Evolutionary conservation across 2,113 vertebrate genomes (phyloP).

Genomic region (Pipa parva): DNA sequence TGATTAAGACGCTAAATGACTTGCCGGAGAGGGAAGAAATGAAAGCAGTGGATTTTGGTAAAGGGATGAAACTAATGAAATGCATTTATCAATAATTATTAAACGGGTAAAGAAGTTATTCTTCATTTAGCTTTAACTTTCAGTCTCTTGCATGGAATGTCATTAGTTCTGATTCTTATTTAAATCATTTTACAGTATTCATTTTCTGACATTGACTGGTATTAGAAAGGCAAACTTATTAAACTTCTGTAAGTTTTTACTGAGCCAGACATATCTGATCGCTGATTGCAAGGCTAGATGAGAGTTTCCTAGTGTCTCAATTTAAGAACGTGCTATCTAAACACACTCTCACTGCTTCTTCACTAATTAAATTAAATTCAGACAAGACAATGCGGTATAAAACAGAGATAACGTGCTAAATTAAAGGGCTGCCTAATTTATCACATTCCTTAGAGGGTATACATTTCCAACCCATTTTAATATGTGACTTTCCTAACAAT

Average conservation of each 20-base stretch:
- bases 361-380: neutral
- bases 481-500: neutral
- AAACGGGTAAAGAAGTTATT: no score
- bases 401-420: constrained; percentile 3
- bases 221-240: neutral
- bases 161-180: neutral
- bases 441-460: neutral
- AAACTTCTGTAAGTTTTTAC: neutral
- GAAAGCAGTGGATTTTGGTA: no score
- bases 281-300: neutral
- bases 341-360: neutral
- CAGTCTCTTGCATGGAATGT: neutral
- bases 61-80: no score
- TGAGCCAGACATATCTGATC: neutral
- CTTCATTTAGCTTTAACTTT: no score
- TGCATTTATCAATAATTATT: no score
- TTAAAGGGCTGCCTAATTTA: constrained; percentile 2
- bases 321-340: neutral
- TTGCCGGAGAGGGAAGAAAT: no score
- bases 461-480: neutral
- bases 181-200: neutral
- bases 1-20: no score
- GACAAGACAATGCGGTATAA: neutral
- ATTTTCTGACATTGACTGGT: neutral
- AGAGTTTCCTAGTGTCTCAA: neutral